These are phyloP conservation scores for Lycaon pictus DNA, from an alignment of 2,113 vertebrate species.

Conservation along the genomic window DNA sequence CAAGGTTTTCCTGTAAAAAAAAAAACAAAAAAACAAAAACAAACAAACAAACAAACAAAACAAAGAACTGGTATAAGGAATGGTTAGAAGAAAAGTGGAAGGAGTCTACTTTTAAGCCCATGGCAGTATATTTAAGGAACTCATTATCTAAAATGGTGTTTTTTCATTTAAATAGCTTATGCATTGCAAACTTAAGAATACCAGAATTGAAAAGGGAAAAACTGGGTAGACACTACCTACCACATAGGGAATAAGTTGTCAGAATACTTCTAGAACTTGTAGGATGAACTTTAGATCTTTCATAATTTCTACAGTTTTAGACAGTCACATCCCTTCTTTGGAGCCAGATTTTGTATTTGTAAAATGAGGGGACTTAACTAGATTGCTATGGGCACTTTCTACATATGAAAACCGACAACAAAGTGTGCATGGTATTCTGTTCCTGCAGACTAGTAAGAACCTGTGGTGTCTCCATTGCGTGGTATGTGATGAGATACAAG, in stretches of 20 bases:
- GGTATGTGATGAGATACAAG: not conserved
- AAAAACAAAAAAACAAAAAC: not conserved
- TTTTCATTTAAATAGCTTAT: conserved; percentile 2
- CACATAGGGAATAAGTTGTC: not conserved
- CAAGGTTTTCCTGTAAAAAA: not conserved
- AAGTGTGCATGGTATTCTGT: not conserved
- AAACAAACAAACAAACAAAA: not conserved
- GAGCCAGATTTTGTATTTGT: not conserved
- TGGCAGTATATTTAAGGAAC: not conserved
- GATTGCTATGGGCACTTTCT: not conserved
- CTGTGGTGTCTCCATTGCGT: not conserved
- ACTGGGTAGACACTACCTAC: not conserved
- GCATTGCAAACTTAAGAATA: not conserved
- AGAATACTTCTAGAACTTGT: not conserved
- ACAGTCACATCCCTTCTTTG: not conserved
- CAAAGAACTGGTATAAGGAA: not conserved
- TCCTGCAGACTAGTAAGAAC: not conserved
- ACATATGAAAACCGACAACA: not conserved
- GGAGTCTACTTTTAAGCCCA: not conserved
- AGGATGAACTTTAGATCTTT: not conserved
- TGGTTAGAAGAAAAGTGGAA: not conserved
- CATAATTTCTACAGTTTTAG: not conserved
- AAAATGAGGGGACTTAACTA: not conserved
- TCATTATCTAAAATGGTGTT: not conserved
- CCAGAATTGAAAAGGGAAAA: not conserved